These are phyloP conservation scores for Pherbina coryleti DNA, from an alignment of 2,888 invertebrate genomes.

Conservation along the genomic window DNA sequence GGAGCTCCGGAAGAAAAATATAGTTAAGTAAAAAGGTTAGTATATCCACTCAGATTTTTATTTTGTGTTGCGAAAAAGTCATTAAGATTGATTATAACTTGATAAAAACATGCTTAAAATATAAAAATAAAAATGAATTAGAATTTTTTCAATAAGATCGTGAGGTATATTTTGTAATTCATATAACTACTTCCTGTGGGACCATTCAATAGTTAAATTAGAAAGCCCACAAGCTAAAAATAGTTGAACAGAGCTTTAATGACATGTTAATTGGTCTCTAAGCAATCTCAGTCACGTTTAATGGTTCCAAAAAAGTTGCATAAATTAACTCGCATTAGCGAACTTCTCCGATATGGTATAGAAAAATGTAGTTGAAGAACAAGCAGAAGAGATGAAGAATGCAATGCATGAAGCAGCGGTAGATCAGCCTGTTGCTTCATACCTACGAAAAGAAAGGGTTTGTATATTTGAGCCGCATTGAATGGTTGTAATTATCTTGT, in stretches of 20 bases:
- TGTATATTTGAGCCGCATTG: background rate
- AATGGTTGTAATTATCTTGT: background rate
- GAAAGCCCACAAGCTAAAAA: too few species aligned
- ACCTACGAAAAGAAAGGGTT: background rate
- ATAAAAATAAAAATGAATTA: background rate
- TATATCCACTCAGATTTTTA: too few species aligned
- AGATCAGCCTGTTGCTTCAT: conserved; percentile 24
- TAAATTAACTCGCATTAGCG: conserved; percentile 21
- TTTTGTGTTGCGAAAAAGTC: too few species aligned
- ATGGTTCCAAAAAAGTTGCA: conserved; percentile 12
- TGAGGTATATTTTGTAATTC: too few species aligned
- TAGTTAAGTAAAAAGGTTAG: too few species aligned
- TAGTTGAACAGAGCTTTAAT: background rate
- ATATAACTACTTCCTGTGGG: too few species aligned
- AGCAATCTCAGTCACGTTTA: conserved; percentile 31
- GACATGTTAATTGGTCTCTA: conserved; percentile 18
- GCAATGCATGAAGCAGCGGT: background rate
- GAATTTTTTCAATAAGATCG: background rate
- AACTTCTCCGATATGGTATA: background rate
- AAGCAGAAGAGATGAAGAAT: too few species aligned
- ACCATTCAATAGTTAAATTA: too few species aligned
- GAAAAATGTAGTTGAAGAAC: background rate
- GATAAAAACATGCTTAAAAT: background rate
- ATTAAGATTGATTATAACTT: too few species aligned
- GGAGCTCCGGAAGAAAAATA: too few species aligned